Conservation (phyloP, 2,113 vertebrate genomes). For the Mobula birostris region DNA sequence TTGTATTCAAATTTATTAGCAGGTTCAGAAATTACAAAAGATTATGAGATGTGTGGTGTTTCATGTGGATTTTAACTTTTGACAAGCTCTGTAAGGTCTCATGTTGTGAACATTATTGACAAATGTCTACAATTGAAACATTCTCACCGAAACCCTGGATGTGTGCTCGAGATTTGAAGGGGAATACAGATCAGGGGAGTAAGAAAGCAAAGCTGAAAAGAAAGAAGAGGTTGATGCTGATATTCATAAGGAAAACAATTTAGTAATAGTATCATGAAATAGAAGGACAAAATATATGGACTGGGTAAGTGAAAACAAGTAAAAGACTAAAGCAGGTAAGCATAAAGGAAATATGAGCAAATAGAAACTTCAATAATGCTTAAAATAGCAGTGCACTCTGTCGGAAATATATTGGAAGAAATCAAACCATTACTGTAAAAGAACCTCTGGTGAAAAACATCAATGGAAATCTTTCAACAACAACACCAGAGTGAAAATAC, state of each 20-base stretch:
- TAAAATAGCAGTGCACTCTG: not conserved
- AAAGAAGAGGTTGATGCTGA: not conserved
- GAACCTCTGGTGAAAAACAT: not conserved
- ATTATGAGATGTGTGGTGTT: not conserved
- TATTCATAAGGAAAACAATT: not conserved
- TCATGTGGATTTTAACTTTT: not conserved
- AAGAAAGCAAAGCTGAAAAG: not conserved
- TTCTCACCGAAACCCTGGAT: not conserved
- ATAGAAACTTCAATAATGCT: not conserved
- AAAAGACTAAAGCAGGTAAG: not conserved
- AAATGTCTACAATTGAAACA: not conserved
- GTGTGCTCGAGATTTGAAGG: not conserved
- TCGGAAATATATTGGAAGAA: not conserved
- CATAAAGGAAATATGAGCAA: not conserved
- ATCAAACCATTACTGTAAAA: not conserved
- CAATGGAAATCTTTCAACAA: not conserved
- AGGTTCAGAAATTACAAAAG: not conserved
- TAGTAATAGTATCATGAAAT: not conserved
- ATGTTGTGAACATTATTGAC: not conserved
- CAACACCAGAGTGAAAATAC: not conserved
- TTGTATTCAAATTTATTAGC: not conserved
- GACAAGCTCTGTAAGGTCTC: not conserved
- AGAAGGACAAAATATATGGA: not conserved
- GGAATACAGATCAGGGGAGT: too few relatives aligned
- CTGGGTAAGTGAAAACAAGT: not conserved